phyloP scores from a whole-genome alignment of 2,113 vertebrate genomes.

The Chrysochloris asiatica region DNA sequence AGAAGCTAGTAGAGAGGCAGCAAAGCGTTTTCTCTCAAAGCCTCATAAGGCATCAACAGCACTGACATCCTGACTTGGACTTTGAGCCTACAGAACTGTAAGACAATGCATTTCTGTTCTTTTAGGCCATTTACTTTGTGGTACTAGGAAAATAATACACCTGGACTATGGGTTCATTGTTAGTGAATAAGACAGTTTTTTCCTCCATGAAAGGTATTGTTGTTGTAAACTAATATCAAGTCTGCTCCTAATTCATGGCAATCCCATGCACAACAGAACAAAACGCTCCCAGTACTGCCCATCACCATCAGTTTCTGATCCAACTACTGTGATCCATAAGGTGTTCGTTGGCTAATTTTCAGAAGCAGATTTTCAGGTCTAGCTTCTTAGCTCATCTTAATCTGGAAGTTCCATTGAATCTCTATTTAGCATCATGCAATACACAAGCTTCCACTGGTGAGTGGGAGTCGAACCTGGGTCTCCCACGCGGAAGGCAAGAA shows the following conservation, averaged over 20 bases:
- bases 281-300: not conserved
- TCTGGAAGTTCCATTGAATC: not conserved
- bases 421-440: not conserved
- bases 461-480: not conserved
- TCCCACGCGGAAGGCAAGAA: not conserved
- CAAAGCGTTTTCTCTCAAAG: not conserved
- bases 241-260: not conserved
- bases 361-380: not conserved
- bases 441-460: not conserved
- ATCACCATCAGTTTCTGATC: not conserved
- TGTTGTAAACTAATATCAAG: not conserved
- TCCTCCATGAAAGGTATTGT: not conserved
- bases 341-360: not conserved
- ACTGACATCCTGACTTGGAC: not conserved
- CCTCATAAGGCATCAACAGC: not conserved
- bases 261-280: not conserved
- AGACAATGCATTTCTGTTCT: not conserved
- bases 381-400: not conserved
- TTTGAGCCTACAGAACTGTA: not conserved
- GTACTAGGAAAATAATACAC: not conserved
- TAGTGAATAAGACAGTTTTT: not conserved
- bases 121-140: not conserved
- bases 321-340: not conserved
- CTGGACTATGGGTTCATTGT: not conserved
- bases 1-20: not conserved